Evolutionary conservation across 2,113 vertebrate genomes (phyloP), one percentile per base, ranked within the genome.

Genomic region (Lates calcarifer): DNA sequence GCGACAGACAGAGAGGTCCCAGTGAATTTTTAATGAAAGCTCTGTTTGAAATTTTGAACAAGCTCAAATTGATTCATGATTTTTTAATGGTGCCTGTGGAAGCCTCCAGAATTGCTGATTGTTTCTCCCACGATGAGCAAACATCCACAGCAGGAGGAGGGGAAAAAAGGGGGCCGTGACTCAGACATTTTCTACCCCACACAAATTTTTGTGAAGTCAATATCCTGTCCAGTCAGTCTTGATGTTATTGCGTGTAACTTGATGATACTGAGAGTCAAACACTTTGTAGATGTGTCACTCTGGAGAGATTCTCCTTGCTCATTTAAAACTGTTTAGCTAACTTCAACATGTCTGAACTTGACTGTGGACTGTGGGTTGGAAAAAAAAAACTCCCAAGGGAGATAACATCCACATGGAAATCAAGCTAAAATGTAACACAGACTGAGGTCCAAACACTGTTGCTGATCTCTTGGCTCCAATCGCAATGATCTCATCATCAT

Each of bases 61-160:
- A 91, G 81, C 74, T 80, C 76, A 93, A 93, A 94, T 92, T 90
- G 89, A 91, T 90, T 93, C 89, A 94, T 94, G 87, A 91, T 92
- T 94, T 93, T 93, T 93, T 94, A 90, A 93, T 92, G 81, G 49
- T 43, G 69, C 61, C 78, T 45, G 41, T 84, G 77, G 89, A 93
- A 89, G 89, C 89, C 85, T 81, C 84, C 68, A 83, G 83, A 92
- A 91, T 91, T 37, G 60, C 83, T 88, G 77, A 93, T 90, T 90
- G 84, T 91, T 92, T 90, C 87, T 82, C 77, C 56, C 53, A 49
- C 28, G 2, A 81, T 74, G 66, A 86, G 77, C 70, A 88, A 89
- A 91, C 83, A 87, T 65, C 58, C 64, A 77, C 41, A 74, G 82
- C 31, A 28, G 53, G 67, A 17, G 20, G n/a, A 15, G 17, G 55